phyloP scores from a whole-genome alignment of 2,888 invertebrate species.

The Rhagium mordax region DNA sequence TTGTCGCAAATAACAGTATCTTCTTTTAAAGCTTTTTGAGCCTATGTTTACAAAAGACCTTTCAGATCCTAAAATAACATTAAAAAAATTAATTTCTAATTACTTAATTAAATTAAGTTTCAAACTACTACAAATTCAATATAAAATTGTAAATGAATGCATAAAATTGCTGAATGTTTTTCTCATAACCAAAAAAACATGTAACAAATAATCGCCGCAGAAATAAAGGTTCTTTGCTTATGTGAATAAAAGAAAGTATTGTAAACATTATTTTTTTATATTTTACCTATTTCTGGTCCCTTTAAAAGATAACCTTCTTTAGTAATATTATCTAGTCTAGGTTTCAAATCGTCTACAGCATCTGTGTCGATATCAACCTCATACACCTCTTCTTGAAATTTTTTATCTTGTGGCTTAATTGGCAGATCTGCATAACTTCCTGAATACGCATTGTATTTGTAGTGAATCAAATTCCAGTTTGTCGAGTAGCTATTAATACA shows the following conservation, averaged over 20 bases:
- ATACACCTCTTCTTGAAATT: constrained; percentile 87
- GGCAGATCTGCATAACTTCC: constrained; percentile 91
- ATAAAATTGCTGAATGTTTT: too few species aligned
- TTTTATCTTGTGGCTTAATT: constrained; percentile 76
- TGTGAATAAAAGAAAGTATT: too few species aligned
- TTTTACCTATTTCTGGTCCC: constrained; percentile 85
- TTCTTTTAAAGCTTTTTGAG: constrained; percentile 92
- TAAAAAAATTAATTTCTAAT: too few species aligned
- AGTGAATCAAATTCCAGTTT: constrained; percentile 92
- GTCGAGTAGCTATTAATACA: constrained; percentile 85
- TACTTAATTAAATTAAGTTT: too few species aligned
- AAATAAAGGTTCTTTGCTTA: too few species aligned
- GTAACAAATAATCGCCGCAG: too few species aligned
- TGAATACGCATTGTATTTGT: constrained; percentile 91
- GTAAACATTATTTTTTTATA: background rate
- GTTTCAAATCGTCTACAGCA: constrained; percentile 80
- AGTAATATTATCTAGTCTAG: constrained; percentile 83
- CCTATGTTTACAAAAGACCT: constrained; percentile 93
- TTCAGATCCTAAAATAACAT: constrained; percentile 79
- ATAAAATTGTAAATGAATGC: too few species aligned
- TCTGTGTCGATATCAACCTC: constrained; percentile 92
- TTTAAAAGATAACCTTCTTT: constrained; percentile 94
- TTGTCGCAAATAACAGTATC: constrained; percentile 90
- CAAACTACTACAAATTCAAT: too few species aligned
- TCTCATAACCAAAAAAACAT: too few species aligned